phyloP scores from a whole-genome alignment of 1,140 invertebrate species.

The Microplitis demolitor region DNA sequence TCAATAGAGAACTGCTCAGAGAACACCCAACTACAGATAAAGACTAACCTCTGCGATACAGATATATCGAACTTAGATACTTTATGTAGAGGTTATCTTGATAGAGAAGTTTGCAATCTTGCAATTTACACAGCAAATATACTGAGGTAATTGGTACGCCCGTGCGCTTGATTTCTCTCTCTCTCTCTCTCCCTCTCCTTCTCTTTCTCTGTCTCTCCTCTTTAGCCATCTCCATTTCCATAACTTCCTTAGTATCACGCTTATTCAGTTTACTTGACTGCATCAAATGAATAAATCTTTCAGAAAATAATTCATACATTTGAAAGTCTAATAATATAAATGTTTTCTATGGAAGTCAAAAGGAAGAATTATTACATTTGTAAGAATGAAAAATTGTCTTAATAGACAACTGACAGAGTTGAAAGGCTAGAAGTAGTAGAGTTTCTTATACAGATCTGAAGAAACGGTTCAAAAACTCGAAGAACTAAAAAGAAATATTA shows the following conservation, averaged over 20 bases:
- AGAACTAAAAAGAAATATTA: too few species aligned
- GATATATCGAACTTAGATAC: not conserved
- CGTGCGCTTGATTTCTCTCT: not conserved
- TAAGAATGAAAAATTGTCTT: slow-evolving; percentile 11
- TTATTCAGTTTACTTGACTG: too few species aligned
- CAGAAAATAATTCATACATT: too few species aligned
- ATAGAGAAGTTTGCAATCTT: not conserved
- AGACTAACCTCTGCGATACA: too few species aligned
- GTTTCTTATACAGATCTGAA: too few species aligned
- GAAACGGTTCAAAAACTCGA: too few species aligned
- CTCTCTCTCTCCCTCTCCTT: not conserved
- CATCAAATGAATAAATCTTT: too few species aligned
- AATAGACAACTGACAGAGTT: not conserved
- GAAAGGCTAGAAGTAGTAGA: not conserved
- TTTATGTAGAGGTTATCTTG: too few species aligned
- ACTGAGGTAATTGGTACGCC: not conserved
- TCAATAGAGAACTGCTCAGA: too few species aligned
- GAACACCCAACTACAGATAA: too few species aligned
- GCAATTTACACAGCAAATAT: not conserved
- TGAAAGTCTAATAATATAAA: not conserved
- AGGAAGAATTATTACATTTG: slow-evolving; percentile 5
- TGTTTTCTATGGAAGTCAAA: slow-evolving; percentile 6
- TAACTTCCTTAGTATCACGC: not conserved
- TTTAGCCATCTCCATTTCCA: not conserved
- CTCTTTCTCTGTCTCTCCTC: not conserved